Conservation (phyloP, 2,888 invertebrate species). For the Deroplatys truncata region DNA sequence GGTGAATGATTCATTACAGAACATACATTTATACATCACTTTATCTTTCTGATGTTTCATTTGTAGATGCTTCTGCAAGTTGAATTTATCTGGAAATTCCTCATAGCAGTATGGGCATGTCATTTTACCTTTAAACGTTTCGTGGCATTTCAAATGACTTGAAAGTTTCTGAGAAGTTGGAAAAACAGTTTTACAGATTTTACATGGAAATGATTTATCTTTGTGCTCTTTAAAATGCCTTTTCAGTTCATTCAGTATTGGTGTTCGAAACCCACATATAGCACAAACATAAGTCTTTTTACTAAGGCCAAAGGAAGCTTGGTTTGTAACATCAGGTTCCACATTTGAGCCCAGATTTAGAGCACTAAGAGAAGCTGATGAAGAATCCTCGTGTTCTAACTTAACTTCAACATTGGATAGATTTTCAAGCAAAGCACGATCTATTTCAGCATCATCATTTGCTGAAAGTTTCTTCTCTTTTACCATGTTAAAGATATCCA, state of each 20-base stretch:
- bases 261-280: constrained; percentile 18
- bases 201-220: constrained; percentile 9
- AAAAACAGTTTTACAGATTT: constrained; percentile 8
- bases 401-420: neutral
- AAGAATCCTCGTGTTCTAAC: neutral
- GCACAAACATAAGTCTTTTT: constrained; percentile 26
- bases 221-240: constrained; percentile 22
- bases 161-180: neutral
- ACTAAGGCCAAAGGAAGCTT: neutral
- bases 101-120: constrained; percentile 15
- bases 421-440: neutral
- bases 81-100: constrained; percentile 12
- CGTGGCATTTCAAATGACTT: constrained; percentile 5
- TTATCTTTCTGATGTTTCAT: constrained; percentile 13
- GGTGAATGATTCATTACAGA: constrained; percentile 25
- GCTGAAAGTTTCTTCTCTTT: constrained; percentile 1
- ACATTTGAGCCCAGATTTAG: neutral
- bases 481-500: constrained; percentile 10
- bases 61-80: constrained; percentile 18
- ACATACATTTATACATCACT: constrained; percentile 20
- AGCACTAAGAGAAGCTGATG: neutral
- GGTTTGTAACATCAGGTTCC: neutral
- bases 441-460: neutral
- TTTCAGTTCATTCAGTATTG: constrained; percentile 7
- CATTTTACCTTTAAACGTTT: constrained; percentile 10